Percentiles rank a stretch among this genome's conserved stretches.
Conservation (phyloP, 2,888 invertebrate genomes). For the Lysandra coridon region DNA sequence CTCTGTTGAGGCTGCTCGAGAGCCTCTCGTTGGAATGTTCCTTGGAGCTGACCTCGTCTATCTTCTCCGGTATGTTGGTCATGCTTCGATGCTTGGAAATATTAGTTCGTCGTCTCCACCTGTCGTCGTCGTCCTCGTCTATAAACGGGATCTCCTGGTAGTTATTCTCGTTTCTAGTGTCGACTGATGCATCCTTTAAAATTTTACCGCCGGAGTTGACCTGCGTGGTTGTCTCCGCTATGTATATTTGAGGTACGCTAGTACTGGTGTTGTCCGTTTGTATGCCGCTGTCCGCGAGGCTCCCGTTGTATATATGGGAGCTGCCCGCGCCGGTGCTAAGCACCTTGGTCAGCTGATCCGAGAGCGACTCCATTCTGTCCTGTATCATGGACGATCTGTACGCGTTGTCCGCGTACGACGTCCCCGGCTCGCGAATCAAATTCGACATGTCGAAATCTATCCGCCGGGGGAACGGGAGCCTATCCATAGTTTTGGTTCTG, state of each 20-base stretch:
- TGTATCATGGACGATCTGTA: slow-evolving; percentile 58
- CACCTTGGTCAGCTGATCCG: slow-evolving; percentile 71
- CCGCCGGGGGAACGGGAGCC: slow-evolving; percentile 61
- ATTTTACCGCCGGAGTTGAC: slow-evolving; percentile 50
- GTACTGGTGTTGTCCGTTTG: slow-evolving; percentile 75
- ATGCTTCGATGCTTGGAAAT: slow-evolving; percentile 71
- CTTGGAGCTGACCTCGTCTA: slow-evolving; percentile 61
- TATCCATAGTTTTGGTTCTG: slow-evolving; percentile 61
- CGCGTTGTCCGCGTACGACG: slow-evolving; percentile 64
- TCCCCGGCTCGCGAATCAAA: slow-evolving; percentile 57
- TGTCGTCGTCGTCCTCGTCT: slow-evolving; percentile 66
- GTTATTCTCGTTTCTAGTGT: slow-evolving; percentile 72
- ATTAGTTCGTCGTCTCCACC: slow-evolving; percentile 53
- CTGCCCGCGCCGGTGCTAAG: slow-evolving; percentile 70
- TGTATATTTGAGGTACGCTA: slow-evolving; percentile 70
- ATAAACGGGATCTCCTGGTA: slow-evolving; percentile 75
- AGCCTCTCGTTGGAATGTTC: slow-evolving; percentile 63
- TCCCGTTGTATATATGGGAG: slow-evolving; percentile 68
- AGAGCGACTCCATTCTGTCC: slow-evolving; percentile 66
- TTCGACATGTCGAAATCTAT: slow-evolving; percentile 71
- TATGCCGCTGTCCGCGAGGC: slow-evolving; percentile 72
- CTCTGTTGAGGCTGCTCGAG: slow-evolving; percentile 65
- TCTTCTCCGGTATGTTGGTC: slow-evolving; percentile 69
- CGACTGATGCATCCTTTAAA: slow-evolving; percentile 70
- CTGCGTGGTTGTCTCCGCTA: slow-evolving; percentile 51